Conservation (phyloP, 2,888 invertebrate genomes). For the Xestia xanthographa region DNA sequence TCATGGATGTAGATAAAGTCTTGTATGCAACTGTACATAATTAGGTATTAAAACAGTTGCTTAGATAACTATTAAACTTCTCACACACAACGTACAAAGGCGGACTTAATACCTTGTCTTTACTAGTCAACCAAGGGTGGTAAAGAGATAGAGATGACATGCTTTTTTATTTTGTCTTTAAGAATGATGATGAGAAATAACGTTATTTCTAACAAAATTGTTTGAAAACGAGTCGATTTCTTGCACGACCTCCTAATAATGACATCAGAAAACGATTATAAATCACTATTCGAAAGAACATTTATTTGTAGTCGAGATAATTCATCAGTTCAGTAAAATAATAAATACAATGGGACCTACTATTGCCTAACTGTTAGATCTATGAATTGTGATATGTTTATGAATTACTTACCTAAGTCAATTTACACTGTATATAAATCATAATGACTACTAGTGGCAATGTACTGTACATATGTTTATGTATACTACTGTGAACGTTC, state of each 20-base stretch:
- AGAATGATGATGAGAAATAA: neutral
- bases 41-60: too few species aligned
- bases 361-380: slow-evolving; percentile 82
- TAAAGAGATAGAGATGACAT: neutral
- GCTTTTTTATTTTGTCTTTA: neutral
- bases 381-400: slow-evolving; percentile 78
- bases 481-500: slow-evolving; percentile 55
- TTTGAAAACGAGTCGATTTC: neutral
- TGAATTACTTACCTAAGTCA: slow-evolving; percentile 72
- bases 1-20: too few species aligned
- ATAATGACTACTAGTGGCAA: slow-evolving; percentile 51
- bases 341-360: slow-evolving; percentile 83
- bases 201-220: neutral
- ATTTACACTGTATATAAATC: slow-evolving; percentile 69
- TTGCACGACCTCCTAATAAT: slow-evolving; percentile 16
- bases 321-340: slow-evolving; percentile 73
- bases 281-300: slow-evolving; percentile 36
- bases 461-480: slow-evolving; percentile 33
- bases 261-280: slow-evolving; percentile 16
- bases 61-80: too few species aligned
- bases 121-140: neutral
- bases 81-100: neutral
- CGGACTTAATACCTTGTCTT: neutral
- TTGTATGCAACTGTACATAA: too few species aligned
- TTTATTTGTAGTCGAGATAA: slow-evolving; percentile 59